Conservation (phyloP, 1,140 invertebrate genomes). For the Diachasmimorpha longicaudata region DNA sequence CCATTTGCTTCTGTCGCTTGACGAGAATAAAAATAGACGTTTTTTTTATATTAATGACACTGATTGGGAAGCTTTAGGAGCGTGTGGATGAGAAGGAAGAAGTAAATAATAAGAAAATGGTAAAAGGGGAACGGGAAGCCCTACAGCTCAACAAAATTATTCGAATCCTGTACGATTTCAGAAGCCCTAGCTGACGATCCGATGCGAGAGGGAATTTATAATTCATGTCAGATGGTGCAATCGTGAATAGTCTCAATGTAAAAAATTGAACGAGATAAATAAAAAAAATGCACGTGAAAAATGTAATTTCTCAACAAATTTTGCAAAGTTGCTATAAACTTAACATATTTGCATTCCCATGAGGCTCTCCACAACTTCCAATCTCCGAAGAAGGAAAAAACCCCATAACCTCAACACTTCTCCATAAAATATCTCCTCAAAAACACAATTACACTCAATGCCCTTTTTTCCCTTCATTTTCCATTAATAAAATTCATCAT, state of each 20-base stretch:
- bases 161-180: slow-evolving; percentile 62
- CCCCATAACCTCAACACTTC: no score
- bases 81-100: neutral
- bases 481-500: slow-evolving; percentile 12
- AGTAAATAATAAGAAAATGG: slow-evolving; percentile 16
- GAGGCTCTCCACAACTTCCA: no score
- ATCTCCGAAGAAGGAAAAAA: no score
- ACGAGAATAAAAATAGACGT: neutral
- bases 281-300: neutral
- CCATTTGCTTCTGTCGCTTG: neutral
- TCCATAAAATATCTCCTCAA: neutral
- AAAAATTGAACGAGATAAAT: neutral
- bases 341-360: no score
- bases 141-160: slow-evolving; percentile 52
- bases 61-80: slow-evolving; percentile 1
- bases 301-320: neutral
- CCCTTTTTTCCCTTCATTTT: slow-evolving; percentile 3
- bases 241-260: neutral
- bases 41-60: neutral
- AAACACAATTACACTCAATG: neutral
- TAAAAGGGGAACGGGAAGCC: slow-evolving; percentile 43
- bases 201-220: slow-evolving; percentile 47
- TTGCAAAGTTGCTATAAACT: no score
- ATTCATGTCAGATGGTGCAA: slow-evolving; percentile 12
- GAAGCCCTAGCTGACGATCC: slow-evolving; percentile 54